These are phyloP conservation scores for Tetrax tetrax DNA, from an alignment of 2,113 vertebrate genomes.

Conservation along the genomic window DNA sequence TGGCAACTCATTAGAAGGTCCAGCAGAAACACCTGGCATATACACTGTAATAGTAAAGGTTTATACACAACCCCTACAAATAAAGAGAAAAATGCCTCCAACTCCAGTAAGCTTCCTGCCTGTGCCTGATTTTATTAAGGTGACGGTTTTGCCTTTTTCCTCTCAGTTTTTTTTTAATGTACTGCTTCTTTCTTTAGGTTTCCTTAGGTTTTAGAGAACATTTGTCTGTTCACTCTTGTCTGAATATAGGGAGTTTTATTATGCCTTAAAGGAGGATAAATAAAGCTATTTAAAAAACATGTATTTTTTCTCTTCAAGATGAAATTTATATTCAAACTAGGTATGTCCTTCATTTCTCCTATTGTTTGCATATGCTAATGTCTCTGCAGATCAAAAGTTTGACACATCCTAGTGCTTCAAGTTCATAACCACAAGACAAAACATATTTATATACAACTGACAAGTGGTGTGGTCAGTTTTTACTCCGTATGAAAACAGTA, in stretches of 20 bases:
- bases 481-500: not conserved
- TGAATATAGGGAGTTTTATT: constrained; percentile 4
- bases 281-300: not conserved
- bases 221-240: not conserved
- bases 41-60: not conserved
- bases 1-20: not conserved
- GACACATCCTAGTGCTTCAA: not conserved
- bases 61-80: not conserved
- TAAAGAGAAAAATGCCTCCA: not conserved
- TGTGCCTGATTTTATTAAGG: not conserved
- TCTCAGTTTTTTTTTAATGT: not conserved
- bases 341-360: constrained; percentile 16
- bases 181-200: not conserved
- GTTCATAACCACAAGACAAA: not conserved
- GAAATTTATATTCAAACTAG: constrained; percentile 7
- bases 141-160: not conserved
- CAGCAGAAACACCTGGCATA: not conserved
- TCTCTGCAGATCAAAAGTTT: not conserved
- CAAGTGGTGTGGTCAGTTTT: not conserved
- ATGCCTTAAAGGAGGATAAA: constrained; percentile 4
- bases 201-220: not conserved
- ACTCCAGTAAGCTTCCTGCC: not conserved
- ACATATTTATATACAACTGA: not conserved
- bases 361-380: constrained; percentile 48
- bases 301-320: constrained; percentile 12